A percentile compares a stretch with the other conserved stretches of the same genome.
Conservation (phyloP, 2,888 invertebrate genomes). For the Nephrotoma appendiculata region DNA sequence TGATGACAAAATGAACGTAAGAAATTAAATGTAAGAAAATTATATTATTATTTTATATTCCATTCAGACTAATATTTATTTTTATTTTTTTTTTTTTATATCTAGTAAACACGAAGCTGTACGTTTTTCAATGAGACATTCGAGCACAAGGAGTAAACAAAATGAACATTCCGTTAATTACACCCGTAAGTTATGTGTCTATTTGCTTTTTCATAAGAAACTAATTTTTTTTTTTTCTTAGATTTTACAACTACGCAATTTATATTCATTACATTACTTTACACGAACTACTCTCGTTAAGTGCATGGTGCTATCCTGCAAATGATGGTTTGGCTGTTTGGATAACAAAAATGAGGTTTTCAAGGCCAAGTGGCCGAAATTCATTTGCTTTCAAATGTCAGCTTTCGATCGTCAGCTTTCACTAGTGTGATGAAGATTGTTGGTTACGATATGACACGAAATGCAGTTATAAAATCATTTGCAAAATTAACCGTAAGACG, state of each 20-base stretch:
- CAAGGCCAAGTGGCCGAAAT: conserved; percentile 90
- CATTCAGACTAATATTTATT: background rate
- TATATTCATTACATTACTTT: conserved; percentile 24
- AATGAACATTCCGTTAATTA: conserved; percentile 94
- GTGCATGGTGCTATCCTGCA: conserved; percentile 91
- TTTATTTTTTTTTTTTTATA: conserved; percentile 5
- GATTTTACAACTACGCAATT: too few species aligned
- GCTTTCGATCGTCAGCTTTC: conserved; percentile 78
- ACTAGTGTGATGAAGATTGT: conserved; percentile 37
- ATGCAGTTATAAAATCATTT: conserved; percentile 63
- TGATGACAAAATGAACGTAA: conserved; percentile 95
- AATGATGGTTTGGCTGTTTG: conserved; percentile 95
- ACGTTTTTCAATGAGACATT: conserved; percentile 53
- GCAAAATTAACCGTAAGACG: conserved; percentile 60
- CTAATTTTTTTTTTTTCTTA: conserved; percentile 6
- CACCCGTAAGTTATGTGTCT: conserved; percentile 44
- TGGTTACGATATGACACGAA: conserved; percentile 87
- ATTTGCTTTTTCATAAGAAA: background rate
- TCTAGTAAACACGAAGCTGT: conserved; percentile 49
- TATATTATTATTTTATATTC: background rate
- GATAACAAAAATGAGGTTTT: conserved; percentile 66
- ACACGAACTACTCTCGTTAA: conserved; percentile 57
- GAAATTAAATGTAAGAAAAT: conserved; percentile 57
- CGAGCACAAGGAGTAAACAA: conserved; percentile 55
- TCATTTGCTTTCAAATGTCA: conserved; percentile 87